Evolutionary conservation across 92 coral and sea anemone species (phyloP).

Genomic region (Pocillopora grandis): DNA sequence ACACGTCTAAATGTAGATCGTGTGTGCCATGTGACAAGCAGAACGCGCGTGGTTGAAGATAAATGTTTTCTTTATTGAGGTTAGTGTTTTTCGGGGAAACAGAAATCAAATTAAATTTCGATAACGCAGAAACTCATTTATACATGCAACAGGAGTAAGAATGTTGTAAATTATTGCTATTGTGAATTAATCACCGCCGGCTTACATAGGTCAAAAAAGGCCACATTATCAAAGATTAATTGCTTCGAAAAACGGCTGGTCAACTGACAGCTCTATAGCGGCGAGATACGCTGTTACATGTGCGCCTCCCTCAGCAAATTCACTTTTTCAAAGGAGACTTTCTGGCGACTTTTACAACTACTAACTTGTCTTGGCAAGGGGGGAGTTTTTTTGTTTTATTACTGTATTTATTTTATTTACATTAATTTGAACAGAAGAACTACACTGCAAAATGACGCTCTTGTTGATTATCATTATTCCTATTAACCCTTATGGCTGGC

Average conservation of each 20-base stretch:
- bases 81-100: background rate
- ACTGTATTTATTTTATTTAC: background rate
- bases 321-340: background rate
- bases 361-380: background rate
- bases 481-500: background rate
- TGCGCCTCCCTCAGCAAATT: background rate
- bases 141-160: background rate
- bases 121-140: background rate
- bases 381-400: background rate
- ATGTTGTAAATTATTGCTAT: slow-evolving; percentile 9
- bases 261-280: slow-evolving; percentile 8
- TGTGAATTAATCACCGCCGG: slow-evolving; percentile 3
- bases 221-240: slow-evolving; percentile 37
- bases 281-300: background rate
- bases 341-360: background rate
- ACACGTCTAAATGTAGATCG: background rate
- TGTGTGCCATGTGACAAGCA: background rate
- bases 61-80: background rate
- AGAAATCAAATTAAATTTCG: slow-evolving; percentile 13
- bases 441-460: background rate
- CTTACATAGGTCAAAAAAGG: slow-evolving; percentile 32
- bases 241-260: slow-evolving; percentile 1
- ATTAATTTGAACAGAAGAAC: background rate
- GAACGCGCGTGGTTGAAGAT: background rate
- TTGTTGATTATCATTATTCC: background rate